Evolutionary conservation across 2,797 vertebrate species (phyloP).

Genomic region (Megalops cyprinoides): DNA sequence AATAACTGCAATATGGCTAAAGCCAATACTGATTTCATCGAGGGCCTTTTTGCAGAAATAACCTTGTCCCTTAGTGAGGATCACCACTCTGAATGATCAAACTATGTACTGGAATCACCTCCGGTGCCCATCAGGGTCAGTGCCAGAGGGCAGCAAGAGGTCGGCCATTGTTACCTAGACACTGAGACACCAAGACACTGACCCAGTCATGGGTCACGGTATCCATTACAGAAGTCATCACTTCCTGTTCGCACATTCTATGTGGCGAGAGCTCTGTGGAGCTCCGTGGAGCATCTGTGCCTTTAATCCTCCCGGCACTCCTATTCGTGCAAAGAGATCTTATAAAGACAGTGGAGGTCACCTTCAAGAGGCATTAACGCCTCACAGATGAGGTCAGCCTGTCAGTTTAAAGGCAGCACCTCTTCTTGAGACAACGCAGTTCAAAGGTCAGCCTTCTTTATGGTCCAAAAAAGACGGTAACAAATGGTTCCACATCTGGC

Average conservation of each 20-base stretch:
- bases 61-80: too few relatives aligned
- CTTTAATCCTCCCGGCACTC: background rate
- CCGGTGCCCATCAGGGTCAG: background rate
- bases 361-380: conserved; percentile 16
- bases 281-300: background rate
- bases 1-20: too few relatives aligned
- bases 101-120: background rate
- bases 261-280: background rate
- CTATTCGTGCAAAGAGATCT: background rate
- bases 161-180: conserved; percentile 6
- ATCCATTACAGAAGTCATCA: background rate
- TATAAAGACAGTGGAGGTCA: conserved; percentile 10
- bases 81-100: too few relatives aligned
- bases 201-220: background rate
- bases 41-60: too few relatives aligned
- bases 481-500: conserved; percentile 42
- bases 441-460: conserved; percentile 37
- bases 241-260: background rate
- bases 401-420: conserved; percentile 23
- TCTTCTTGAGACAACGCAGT: conserved; percentile 28
- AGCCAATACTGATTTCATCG: too few relatives aligned
- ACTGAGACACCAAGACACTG: conserved; percentile 6
- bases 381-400: conserved; percentile 7
- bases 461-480: conserved; percentile 36
- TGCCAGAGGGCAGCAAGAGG: background rate